Evolutionary conservation across 2,797 vertebrate species (phyloP), one percentile per base, ranked within the genome.

Genomic region (Lycodopsis pacificus): DNA sequence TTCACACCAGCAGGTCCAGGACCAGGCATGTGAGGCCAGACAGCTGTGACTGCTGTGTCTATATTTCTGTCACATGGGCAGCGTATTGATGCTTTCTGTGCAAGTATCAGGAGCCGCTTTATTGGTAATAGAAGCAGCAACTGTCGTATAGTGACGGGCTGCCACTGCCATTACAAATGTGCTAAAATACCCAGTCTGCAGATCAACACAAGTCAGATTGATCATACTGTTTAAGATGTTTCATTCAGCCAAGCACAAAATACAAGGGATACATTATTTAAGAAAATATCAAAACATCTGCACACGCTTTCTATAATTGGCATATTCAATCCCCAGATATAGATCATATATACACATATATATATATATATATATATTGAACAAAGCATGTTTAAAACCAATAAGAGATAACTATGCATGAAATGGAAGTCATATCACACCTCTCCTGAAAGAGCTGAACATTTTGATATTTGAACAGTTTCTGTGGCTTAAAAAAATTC

Each of bases 1-100:
- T 91, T 94, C 93, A 93, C 91, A 88, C 86, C 83, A 76, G 81
- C 86, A 85, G 84, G 61, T 71, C 88, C 85, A 75, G 75, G 27
- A 85, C 20, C 86, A 69, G 71, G 68, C 82, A 77, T 84, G 79
- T 57, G 82, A 82, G 78, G 62, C 73, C 36, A 58, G 85, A 72
- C 79, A 79, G 76, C 53, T 7, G 81, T 83, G 88, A 79, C 69
- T 88, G 89, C 80, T 74, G 78, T 74, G 79, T 82, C 84, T 77
- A 54, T 74, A 63, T 57, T 62, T 69, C 77, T 72, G 68, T 82
- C 77, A 79, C 76, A 82, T 38, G 53, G 30, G 36, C 53, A 67
- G 22, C 3, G 40, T 15, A 20, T 8, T 27, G 62, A 59, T 32
- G 64, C 58, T 57, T 10, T 25, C 9, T 42, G 4, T 34, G 3